Evolutionary conservation across 2,888 invertebrate genomes (phyloP), one percentile per base, ranked within the genome.

Genomic region (Agrypnus murinus): DNA sequence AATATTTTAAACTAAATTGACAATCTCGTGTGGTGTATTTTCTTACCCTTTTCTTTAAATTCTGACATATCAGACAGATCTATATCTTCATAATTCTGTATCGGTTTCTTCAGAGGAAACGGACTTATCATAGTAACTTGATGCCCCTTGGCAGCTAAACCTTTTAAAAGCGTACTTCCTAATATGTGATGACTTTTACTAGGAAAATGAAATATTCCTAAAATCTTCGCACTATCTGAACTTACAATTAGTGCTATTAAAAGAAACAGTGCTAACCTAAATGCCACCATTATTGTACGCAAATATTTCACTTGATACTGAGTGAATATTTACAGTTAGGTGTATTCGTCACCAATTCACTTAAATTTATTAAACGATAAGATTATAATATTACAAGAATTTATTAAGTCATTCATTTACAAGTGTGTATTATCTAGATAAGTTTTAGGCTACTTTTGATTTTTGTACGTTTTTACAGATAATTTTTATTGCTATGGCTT

Each of bases 141-240:
- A 77, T 90, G 88, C 65, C 88, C 86, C 19, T 86, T 84, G 76
- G 84, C 85, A 10, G 87, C 87, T 50, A 90, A 82, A 75, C 87
- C 88, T 48, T 86, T 85, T 73, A 89, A 84, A 53, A 89, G 81
- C 25, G 84, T 53, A 40, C 74, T 74, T 0, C 80, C 80, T 25
- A 81, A 60, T 48, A 78, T 77, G 19, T 78, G 78, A 53, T 80
- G 80, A 59, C 79, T 80, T 64, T 69, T 76, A 17, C 77, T 77
- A 1, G 77, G 77, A 57, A 78, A 75, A 43, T 73, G 74, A 71
- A 78, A 80, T 34, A 81, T 72, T 10, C 77, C 80, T 38, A 81
- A 60, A 60, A 81, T 79, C 55, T 78, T 79, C 0, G 77, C 76
- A 55, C 75, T 60, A 15, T 50, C 43, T 8, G 34, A 12, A 15